Base-by-base conservation (phyloP, 2,888 invertebrate genomes). In the Steinernema carpocapsae region DNA sequence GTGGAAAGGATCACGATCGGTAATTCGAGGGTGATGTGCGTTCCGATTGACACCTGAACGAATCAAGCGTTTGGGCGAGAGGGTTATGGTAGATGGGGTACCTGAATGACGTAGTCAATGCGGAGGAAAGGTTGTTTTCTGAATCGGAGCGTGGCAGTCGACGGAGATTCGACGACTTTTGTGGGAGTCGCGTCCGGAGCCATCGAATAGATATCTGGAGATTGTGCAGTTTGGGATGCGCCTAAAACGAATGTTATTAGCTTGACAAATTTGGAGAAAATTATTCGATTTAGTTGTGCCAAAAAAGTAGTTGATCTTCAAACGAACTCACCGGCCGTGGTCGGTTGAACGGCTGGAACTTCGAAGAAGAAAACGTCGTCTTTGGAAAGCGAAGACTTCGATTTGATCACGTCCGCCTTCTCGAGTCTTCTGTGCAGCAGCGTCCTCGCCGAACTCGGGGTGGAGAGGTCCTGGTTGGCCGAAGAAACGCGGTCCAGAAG, bases 1-100 rank as follows among this genome's bases (percentile, higher is more conserved):
- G 80, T 79, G 17, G 79, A 72, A 52, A 80, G 79, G 24, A 79
- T 72, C 32, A 48, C 64, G 52, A 79, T 79, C 17, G 79, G 79
- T 29, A 80, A 52, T 59, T 79, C 79, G 10, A 79, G 32, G 64
- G 64, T 75, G 19, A 79, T 72, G 42, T 73, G 75, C 14, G 74
- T 51, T 22, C 79, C 79, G 42, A 79, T 56, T 17, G 76, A 74
- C 22, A 79, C 72, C 78, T 79, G 46, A 37, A 37, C 37, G 10
- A 37, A 37, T 37, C 37, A 10, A 37, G 37, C 37, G 37, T 10
- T 37, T 3, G 10, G 42, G 22, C 29, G 19, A 32, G 32, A 52
- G n/a, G 7, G 72, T 22, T 56, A 12, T 14, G 56, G 48, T 19
- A n/a, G 48, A 14, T 14, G 32, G 12, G 37, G 45, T 32, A 77